Percentiles rank a stretch among this genome's conserved stretches.
These are phyloP conservation scores for Podiceps cristatus DNA, from an alignment of 2,113 vertebrate genomes.

Conservation along the genomic window DNA sequence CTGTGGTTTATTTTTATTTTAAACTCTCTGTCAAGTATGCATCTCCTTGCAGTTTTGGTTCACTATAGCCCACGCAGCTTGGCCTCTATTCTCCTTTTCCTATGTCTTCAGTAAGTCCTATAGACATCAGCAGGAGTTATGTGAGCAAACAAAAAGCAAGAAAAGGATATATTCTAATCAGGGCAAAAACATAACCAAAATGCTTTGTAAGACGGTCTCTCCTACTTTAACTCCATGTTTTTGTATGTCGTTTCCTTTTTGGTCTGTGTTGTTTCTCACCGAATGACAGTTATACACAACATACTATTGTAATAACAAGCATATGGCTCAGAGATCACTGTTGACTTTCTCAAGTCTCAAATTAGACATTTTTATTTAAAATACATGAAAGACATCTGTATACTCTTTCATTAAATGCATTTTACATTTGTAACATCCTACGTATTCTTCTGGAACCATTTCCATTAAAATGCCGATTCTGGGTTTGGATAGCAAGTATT, in stretches of 20 bases:
- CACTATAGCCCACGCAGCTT: neutral
- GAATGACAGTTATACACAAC: neutral
- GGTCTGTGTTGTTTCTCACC: constrained; percentile 12
- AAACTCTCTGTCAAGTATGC: constrained; percentile 9
- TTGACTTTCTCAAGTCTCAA: constrained; percentile 43
- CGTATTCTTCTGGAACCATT: constrained; percentile 17
- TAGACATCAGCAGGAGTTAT: neutral
- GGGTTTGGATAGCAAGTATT: constrained; percentile 44
- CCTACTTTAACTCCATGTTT: neutral
- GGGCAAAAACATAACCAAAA: neutral
- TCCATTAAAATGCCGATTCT: neutral
- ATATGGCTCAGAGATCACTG: neutral
- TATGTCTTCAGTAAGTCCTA: neutral
- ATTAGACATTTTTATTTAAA: constrained; percentile 65
- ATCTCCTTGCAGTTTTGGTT: constrained; percentile 36
- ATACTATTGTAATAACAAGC: constrained; percentile 30
- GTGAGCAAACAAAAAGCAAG: neutral
- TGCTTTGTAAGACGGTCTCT: neutral
- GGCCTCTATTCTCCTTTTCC: constrained; percentile 30
- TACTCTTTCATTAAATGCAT: constrained; percentile 47
- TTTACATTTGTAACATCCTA: constrained; percentile 57
- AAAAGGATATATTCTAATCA: neutral
- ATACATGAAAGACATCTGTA: constrained; percentile 55
- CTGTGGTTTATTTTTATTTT: constrained; percentile 53
- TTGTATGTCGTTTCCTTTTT: neutral